These are phyloP conservation scores for Scaptomyza cyrtandrae DNA, from an alignment of 2,888 invertebrate genomes.

Conservation along the genomic window DNA sequence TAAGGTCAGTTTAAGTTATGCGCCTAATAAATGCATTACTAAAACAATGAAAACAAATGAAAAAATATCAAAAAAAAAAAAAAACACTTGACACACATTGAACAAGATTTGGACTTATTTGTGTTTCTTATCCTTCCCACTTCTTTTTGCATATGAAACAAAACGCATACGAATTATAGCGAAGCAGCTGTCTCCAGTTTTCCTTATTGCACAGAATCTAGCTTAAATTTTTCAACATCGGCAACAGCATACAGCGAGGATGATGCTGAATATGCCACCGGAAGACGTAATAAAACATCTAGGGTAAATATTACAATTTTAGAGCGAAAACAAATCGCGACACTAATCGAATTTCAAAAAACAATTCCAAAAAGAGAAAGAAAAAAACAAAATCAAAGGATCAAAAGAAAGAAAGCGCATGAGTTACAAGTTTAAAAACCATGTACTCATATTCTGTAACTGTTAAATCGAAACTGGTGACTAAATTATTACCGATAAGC, in stretches of 20 bases:
- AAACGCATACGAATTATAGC: constrained; percentile 80
- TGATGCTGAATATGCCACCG: constrained; percentile 89
- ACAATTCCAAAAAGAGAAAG: background rate
- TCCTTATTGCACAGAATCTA: constrained; percentile 85
- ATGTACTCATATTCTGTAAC: constrained; percentile 37
- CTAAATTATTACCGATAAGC: constrained; percentile 9
- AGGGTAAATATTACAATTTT: constrained; percentile 85
- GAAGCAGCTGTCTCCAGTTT: constrained; percentile 85
- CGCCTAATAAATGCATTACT: constrained; percentile 75
- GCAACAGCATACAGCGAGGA: constrained; percentile 88
- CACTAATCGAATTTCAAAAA: constrained; percentile 45
- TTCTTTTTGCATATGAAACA: constrained; percentile 76
- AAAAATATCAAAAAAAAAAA: constrained; percentile 30
- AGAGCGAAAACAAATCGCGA: constrained; percentile 58
- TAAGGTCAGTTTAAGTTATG: constrained; percentile 70
- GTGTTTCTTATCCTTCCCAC: constrained; percentile 79
- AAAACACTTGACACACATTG: constrained; percentile 48
- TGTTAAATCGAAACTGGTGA: constrained; percentile 25
- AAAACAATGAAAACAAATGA: constrained; percentile 58
- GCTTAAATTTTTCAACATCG: constrained; percentile 88
- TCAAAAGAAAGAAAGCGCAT: constrained; percentile 66
- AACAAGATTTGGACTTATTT: constrained; percentile 77
- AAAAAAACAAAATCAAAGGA: constrained; percentile 67
- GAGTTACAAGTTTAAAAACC: constrained; percentile 31
- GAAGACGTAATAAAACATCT: constrained; percentile 90